Base-by-base conservation (phyloP, 2,113 vertebrate genomes). In the Coptodon bakossiorum region DNA sequence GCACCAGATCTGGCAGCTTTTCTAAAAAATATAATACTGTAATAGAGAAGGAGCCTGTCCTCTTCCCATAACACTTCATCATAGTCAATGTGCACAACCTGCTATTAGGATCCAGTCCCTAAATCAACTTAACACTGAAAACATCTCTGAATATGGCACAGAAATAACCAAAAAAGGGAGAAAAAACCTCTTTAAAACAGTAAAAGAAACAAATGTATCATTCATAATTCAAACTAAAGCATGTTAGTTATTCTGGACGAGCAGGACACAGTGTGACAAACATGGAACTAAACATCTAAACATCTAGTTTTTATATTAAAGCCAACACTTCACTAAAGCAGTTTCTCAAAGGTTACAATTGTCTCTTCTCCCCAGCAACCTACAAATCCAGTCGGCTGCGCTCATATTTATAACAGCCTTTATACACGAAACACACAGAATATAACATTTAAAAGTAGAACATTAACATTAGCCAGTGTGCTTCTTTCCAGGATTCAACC, bases 21-120 rank as follows among this genome's bases (percentile, higher is more conserved):
- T 79, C 81, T 89, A 89, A 86, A 84, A 84, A 85, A 90, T 85
- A 85, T 45, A 91, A 88, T 50, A 80, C 59, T 8, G 56, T 82
- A 88, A 78, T 78, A 76, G 34, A 93, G 86, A 73, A 91, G 92
- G 93, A 94, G 84, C 92, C 91, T 79, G 93, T 94, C 92, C 93
- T 95, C 85, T 85, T 92, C 53, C 66, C 27, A 16, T 80, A 80
- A 90, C 52, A 87, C 81, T 61, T 88, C 50, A 82, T 61, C 54
- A 82, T 9, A 80, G 66, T 83, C 59, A 90, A 82, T 66, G 68
- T 89, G 78, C 82, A 83, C 45, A 91, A 80, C 81, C 88, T 82
- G 53, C 57, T 73, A 59, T 88, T 71, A 94, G 92, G 94, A 95
- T 52, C 92, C 94, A 94, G 94, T 93, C 93, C 92, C 86, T 87